Evolutionary conservation across 2,888 invertebrate species (phyloP).

Genomic region (Platypus cylindrus): DNA sequence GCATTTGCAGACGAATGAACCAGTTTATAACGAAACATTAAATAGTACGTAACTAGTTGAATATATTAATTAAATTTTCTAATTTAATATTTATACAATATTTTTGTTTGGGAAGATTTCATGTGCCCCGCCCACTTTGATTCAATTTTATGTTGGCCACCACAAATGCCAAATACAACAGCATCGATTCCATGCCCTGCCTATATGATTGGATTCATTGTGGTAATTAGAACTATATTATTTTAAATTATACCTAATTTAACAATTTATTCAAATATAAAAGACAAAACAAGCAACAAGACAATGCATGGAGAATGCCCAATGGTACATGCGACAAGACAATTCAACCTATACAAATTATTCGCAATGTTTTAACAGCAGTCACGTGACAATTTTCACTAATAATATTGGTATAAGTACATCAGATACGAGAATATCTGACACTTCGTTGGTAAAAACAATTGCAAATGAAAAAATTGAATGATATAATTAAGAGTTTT

Average conservation of each 20-base stretch:
- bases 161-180: slow-evolving; percentile 35
- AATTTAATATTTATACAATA: neutral
- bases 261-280: neutral
- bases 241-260: slow-evolving; percentile 14
- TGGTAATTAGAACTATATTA: too few relatives aligned
- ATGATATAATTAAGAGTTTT: slow-evolving; percentile 2
- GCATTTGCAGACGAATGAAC: slow-evolving; percentile 11
- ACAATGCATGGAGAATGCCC: slow-evolving; percentile 36
- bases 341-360: slow-evolving; percentile 41
- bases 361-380: slow-evolving; percentile 34
- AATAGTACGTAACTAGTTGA: slow-evolving; percentile 3
- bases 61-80: neutral
- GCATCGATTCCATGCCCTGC: slow-evolving; percentile 37
- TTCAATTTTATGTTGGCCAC: slow-evolving; percentile 43
- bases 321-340: slow-evolving; percentile 36
- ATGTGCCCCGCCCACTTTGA: slow-evolving; percentile 45
- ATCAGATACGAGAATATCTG: neutral
- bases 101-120: slow-evolving; percentile 19
- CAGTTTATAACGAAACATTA: slow-evolving; percentile 3
- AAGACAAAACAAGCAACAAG: slow-evolving; percentile 31
- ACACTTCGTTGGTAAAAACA: slow-evolving; percentile 1
- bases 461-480: slow-evolving; percentile 2
- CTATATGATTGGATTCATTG: slow-evolving; percentile 39
- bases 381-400: slow-evolving; percentile 28
- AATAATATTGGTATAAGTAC: slow-evolving; percentile 5